Conservation (phyloP, 2,888 invertebrate species). For the Carpatolechia fugitivella region DNA sequence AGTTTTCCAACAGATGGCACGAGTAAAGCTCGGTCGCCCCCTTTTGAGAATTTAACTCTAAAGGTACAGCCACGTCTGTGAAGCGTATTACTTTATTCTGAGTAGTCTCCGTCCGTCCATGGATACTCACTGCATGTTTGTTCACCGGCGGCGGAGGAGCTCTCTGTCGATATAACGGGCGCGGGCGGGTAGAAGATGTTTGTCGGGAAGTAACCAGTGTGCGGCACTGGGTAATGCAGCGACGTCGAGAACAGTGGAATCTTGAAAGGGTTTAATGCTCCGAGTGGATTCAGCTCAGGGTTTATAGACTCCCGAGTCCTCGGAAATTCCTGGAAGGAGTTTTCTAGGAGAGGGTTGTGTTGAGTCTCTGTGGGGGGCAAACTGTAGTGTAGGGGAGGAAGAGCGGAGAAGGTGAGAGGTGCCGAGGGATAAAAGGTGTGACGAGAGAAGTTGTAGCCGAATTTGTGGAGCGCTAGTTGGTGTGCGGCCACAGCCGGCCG, state of each 20-base stretch:
- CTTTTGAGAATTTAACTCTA: too few relatives aligned
- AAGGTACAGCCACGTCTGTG: too few relatives aligned
- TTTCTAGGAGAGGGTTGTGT: slow-evolving; percentile 48
- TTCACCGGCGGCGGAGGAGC: slow-evolving; percentile 42
- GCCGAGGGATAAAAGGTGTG: slow-evolving; percentile 45
- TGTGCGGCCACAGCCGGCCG: slow-evolving; percentile 67
- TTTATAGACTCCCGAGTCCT: slow-evolving; percentile 43
- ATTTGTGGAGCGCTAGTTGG: slow-evolving; percentile 67
- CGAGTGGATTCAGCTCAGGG: slow-evolving; percentile 44
- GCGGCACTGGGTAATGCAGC: slow-evolving; percentile 57
- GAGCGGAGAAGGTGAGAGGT: slow-evolving; percentile 45
- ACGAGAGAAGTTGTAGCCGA: slow-evolving; percentile 67
- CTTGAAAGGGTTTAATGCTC: slow-evolving; percentile 55
- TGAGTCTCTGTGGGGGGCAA: slow-evolving; percentile 39
- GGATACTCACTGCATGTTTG: slow-evolving; percentile 44
- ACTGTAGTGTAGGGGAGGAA: slow-evolving; percentile 51
- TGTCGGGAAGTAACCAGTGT: slow-evolving; percentile 66
- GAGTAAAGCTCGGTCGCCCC: too few relatives aligned
- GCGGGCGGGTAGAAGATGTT: slow-evolving; percentile 64
- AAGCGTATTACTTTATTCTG: too few relatives aligned
- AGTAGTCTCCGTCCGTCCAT: too few relatives aligned
- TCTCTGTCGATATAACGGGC: slow-evolving; percentile 51
- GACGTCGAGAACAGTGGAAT: slow-evolving; percentile 60
- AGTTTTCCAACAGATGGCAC: too few relatives aligned
- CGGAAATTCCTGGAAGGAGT: slow-evolving; percentile 52